A percentile compares a stretch with the other conserved stretches of the same genome.
These are phyloP conservation scores for Drosophila novamexicana DNA, from an alignment of 1,140 invertebrate genomes.

Conservation along the genomic window DNA sequence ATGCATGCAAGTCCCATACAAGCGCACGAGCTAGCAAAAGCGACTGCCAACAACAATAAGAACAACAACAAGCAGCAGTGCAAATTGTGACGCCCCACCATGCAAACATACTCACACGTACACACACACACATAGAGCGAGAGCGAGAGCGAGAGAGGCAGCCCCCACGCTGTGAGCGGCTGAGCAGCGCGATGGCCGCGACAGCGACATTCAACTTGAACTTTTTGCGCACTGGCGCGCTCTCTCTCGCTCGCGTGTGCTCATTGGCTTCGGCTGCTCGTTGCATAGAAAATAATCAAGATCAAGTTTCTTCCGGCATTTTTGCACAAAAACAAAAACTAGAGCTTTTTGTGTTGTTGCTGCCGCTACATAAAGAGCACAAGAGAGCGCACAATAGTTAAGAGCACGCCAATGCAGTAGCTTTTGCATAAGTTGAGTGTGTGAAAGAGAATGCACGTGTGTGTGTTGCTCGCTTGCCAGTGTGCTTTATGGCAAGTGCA, in stretches of 20 bases:
- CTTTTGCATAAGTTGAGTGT: slow-evolving; percentile 40
- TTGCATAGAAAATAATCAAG: slow-evolving; percentile 79
- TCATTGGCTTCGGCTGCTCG: slow-evolving; percentile 23
- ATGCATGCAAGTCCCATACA: slow-evolving; percentile 44
- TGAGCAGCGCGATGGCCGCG: slow-evolving; percentile 64
- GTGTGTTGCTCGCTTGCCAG: not conserved
- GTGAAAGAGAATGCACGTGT: slow-evolving; percentile 6
- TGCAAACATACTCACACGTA: slow-evolving; percentile 19
- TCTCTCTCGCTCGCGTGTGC: slow-evolving; percentile 33
- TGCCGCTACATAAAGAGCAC: slow-evolving; percentile 33
- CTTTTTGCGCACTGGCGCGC: slow-evolving; percentile 68
- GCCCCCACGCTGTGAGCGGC: slow-evolving; percentile 14
- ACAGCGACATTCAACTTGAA: slow-evolving; percentile 81
- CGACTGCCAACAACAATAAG: slow-evolving; percentile 11
- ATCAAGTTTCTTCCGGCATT: slow-evolving; percentile 84
- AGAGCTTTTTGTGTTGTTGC: slow-evolving; percentile 59
- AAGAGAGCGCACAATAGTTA: slow-evolving; percentile 17
- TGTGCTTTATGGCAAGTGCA: slow-evolving; percentile 59
- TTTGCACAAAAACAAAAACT: slow-evolving; percentile 69
- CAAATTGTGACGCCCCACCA: slow-evolving; percentile 66
- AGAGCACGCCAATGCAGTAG: slow-evolving; percentile 43
- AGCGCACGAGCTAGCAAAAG: slow-evolving; percentile 22
- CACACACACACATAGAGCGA: slow-evolving; percentile 10
- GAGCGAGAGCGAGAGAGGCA: slow-evolving; percentile 5
- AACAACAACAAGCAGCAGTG: slow-evolving; percentile 25